A percentile compares a stretch with the other conserved stretches of the same genome.
These are phyloP conservation scores for Phycodurus eques DNA, from an alignment of 2,113 vertebrate species.

Conservation along the genomic window DNA sequence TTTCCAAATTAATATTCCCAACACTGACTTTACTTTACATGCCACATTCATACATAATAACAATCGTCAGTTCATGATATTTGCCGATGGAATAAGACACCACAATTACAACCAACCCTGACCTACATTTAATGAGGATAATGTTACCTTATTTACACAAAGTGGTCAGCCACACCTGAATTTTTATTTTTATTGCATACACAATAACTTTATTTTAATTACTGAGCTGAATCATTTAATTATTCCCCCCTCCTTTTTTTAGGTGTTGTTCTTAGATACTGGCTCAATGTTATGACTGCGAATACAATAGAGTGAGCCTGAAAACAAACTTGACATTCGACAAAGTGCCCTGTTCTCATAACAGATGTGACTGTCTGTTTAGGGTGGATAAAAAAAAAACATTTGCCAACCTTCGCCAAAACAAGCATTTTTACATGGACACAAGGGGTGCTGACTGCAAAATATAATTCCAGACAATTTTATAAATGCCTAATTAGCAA, in stretches of 20 bases:
- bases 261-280: background rate
- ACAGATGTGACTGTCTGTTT: background rate
- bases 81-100: no score
- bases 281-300: background rate
- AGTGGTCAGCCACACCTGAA: background rate
- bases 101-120: no score
- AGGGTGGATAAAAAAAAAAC: background rate
- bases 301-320: background rate
- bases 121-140: no score
- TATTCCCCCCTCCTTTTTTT: background rate
- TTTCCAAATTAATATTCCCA: no score
- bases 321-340: background rate
- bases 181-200: background rate
- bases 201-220: background rate
- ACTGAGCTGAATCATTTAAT: background rate
- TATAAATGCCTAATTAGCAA: background rate
- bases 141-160: no score
- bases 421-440: no score
- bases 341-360: background rate
- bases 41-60: no score
- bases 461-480: background rate
- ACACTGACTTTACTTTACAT: no score
- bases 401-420: no score
- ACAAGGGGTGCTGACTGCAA: background rate
- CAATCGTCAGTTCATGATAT: no score